Evolutionary conservation across 35 echinoderm and acorn worm species (phyloP).

Genomic region (Chiridota heheva): DNA sequence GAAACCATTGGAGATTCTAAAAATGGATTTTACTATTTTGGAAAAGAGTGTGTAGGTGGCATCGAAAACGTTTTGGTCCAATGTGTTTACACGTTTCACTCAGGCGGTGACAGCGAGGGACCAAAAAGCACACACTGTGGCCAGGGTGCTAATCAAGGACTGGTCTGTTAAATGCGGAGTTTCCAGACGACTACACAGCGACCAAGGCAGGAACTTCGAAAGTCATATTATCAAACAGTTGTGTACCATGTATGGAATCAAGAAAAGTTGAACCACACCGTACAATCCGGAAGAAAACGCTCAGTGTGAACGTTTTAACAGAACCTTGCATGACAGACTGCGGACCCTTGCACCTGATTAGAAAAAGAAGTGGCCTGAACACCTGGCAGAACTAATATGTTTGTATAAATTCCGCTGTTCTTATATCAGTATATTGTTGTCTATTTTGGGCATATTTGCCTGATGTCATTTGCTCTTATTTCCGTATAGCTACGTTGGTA

Average conservation of each 20-base stretch:
- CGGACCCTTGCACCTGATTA: slow-evolving; percentile 30
- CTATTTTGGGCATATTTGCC: too few relatives aligned
- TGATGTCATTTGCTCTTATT: too few relatives aligned
- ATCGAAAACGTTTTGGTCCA: slow-evolving; percentile 33
- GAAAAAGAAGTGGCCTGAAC: slow-evolving; percentile 65
- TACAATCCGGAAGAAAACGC: too few relatives aligned
- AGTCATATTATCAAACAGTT: slow-evolving; percentile 8
- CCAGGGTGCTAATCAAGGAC: not conserved
- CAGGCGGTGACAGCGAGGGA: slow-evolving; percentile 43
- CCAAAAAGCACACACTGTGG: slow-evolving; percentile 37
- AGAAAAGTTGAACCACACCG: too few relatives aligned
- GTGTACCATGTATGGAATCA: slow-evolving; percentile 13
- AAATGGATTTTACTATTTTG: slow-evolving; percentile 45
- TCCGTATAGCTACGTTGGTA: too few relatives aligned
- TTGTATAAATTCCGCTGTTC: too few relatives aligned
- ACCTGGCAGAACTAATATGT: slow-evolving; percentile 62
- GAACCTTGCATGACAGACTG: slow-evolving; percentile 18
- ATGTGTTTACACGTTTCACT: slow-evolving; percentile 41
- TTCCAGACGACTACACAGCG: slow-evolving; percentile 5
- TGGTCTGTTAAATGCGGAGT: slow-evolving; percentile 42
- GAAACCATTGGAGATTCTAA: slow-evolving; percentile 28
- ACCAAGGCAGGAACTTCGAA: slow-evolving; percentile 49
- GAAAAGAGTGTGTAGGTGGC: not conserved
- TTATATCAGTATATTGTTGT: too few relatives aligned
- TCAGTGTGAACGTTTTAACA: slow-evolving; percentile 35